Evolutionary conservation across 2,888 invertebrate genomes (phyloP).

Genomic region (Arge pagana): DNA sequence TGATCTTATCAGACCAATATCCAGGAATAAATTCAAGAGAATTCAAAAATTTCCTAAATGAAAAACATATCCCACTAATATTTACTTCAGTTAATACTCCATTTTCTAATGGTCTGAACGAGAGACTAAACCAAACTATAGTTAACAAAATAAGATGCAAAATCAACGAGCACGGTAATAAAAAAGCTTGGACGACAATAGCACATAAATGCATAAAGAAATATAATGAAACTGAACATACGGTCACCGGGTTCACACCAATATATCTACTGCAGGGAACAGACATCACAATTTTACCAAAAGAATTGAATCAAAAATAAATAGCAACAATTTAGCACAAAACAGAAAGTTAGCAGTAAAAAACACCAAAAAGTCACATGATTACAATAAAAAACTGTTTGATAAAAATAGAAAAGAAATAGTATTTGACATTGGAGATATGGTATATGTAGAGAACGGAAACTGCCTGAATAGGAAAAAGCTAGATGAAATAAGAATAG

Average conservation of each 20-base stretch:
- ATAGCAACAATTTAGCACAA: constrained; percentile 23
- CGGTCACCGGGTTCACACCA: constrained; percentile 41
- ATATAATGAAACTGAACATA: constrained; percentile 43
- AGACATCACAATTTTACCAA: constrained; percentile 35
- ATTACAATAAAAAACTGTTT: constrained; percentile 3
- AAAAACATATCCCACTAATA: constrained; percentile 34
- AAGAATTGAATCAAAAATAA: constrained; percentile 21
- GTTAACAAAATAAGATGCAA: constrained; percentile 42
- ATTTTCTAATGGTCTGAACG: constrained; percentile 37
- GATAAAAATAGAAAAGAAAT: constrained; percentile 22
- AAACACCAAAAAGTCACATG: constrained; percentile 8
- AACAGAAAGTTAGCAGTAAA: constrained; percentile 18
- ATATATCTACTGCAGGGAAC: constrained; percentile 39
- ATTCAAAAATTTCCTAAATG: constrained; percentile 36
- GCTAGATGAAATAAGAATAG: constrained; percentile 31
- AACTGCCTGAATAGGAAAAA: constrained; percentile 34
- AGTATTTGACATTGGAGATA: constrained; percentile 34
- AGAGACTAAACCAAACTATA: constrained; percentile 38
- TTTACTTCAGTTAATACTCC: constrained; percentile 42
- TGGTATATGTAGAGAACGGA: constrained; percentile 34
- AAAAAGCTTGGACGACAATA: constrained; percentile 41
- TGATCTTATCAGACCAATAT: constrained; percentile 38
- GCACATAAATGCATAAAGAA: constrained; percentile 38
- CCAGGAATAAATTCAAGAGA: constrained; percentile 38
- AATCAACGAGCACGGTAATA: constrained; percentile 37